A percentile compares a stretch with the other conserved stretches of the same genome.
Evolutionary conservation across 2,113 vertebrate species (phyloP).

Genomic region (Ameiurus melas): DNA sequence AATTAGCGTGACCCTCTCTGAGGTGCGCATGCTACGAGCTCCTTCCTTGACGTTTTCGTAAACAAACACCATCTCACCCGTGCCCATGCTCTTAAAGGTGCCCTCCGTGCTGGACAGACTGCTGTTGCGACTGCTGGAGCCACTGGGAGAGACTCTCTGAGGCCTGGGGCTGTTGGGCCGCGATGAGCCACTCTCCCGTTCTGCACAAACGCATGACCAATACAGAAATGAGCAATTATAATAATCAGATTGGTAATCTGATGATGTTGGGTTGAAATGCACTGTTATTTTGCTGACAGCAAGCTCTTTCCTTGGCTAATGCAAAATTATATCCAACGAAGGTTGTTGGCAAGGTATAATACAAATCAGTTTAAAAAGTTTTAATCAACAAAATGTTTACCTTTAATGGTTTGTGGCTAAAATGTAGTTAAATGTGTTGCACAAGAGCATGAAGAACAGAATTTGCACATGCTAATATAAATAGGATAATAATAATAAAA

Average conservation of each 20-base stretch:
- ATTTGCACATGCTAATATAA: background rate
- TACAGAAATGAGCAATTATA: slow-evolving; percentile 8
- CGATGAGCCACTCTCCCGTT: slow-evolving; percentile 87
- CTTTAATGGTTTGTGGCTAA: background rate
- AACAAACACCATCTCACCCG: slow-evolving; percentile 92
- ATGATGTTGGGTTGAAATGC: background rate
- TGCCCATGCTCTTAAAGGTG: slow-evolving; percentile 82
- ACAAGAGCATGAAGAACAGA: background rate
- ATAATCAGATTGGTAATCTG: background rate
- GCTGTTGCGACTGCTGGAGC: slow-evolving; percentile 89
- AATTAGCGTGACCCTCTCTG: slow-evolving; percentile 93
- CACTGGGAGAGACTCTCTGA: slow-evolving; percentile 88
- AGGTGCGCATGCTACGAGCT: slow-evolving; percentile 82
- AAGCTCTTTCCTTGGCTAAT: background rate
- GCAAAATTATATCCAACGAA: background rate
- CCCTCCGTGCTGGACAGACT: slow-evolving; percentile 92
- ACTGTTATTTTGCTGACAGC: background rate
- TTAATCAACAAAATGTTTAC: background rate
- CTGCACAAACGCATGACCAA: slow-evolving; percentile 62
- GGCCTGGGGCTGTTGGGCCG: slow-evolving; percentile 92
- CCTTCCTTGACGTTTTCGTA: slow-evolving; percentile 93
- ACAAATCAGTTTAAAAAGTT: background rate
- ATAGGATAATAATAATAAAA: background rate
- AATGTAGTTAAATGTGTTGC: background rate
- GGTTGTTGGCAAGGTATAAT: background rate